phyloP scores from a whole-genome alignment of 2,888 invertebrate species.

The Morpho deidamia region DNA sequence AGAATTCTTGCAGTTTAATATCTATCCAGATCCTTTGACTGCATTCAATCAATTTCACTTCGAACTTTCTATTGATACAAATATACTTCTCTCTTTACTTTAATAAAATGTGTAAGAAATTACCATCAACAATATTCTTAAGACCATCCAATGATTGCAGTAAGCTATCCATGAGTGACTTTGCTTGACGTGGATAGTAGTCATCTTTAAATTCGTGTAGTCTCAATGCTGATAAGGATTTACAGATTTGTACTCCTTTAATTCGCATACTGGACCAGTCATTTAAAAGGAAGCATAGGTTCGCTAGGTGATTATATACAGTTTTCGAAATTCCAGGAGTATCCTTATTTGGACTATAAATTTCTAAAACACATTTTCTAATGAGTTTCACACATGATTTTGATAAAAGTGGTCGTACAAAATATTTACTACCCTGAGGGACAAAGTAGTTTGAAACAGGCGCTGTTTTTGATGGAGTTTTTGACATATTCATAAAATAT shows the following conservation, averaged over 20 bases:
- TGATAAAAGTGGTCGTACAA: not conserved
- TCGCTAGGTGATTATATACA: slow-evolving; percentile 55
- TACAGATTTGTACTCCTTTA: slow-evolving; percentile 51
- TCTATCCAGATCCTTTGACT: too few relatives aligned
- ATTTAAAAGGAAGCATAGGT: slow-evolving; percentile 44
- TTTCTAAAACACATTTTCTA: slow-evolving; percentile 42
- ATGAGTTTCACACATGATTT: not conserved
- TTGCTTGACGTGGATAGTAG: slow-evolving; percentile 54
- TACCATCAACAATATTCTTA: slow-evolving; percentile 50
- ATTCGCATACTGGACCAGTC: slow-evolving; percentile 54
- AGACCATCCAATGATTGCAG: slow-evolving; percentile 43
- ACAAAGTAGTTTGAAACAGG: slow-evolving; percentile 34
- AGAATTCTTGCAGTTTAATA: too few relatives aligned
- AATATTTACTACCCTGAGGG: slow-evolving; percentile 43
- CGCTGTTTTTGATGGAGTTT: slow-evolving; percentile 38
- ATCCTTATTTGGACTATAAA: slow-evolving; percentile 51
- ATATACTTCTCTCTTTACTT: not conserved
- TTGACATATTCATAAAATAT: slow-evolving; percentile 35
- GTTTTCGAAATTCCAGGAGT: slow-evolving; percentile 55
- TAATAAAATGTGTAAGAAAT: not conserved
- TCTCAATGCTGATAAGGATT: slow-evolving; percentile 46
- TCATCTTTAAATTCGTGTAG: slow-evolving; percentile 51
- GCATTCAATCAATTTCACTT: too few relatives aligned
- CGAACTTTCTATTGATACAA: too few relatives aligned
- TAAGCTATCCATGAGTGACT: slow-evolving; percentile 44